These are phyloP conservation scores for Sciurus carolinensis DNA, from an alignment of 2,797 vertebrate genomes.

Conservation along the genomic window DNA sequence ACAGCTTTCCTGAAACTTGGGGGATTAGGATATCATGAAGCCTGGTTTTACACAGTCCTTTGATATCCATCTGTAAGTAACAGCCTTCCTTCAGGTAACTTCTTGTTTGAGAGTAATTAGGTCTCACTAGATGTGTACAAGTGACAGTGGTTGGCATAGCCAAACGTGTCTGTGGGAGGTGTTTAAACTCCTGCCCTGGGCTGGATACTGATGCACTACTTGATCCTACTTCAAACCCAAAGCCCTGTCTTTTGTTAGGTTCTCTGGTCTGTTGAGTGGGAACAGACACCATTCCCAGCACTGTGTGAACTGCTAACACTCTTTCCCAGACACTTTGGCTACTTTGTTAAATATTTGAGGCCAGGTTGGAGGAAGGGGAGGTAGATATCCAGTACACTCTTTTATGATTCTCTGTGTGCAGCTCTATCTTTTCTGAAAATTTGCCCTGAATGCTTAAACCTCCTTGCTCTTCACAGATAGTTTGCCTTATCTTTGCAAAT, in stretches of 20 bases:
- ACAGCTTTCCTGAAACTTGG: not conserved
- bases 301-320: not conserved
- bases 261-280: not conserved
- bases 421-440: not conserved
- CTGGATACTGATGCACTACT: no score
- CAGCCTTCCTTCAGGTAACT: not conserved
- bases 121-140: not conserved
- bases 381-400: not conserved
- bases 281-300: not conserved
- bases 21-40: not conserved
- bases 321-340: not conserved
- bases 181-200: no score
- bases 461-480: not conserved
- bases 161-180: no score
- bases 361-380: not conserved
- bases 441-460: not conserved
- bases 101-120: not conserved
- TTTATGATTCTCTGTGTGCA: not conserved
- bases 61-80: not conserved
- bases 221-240: not conserved
- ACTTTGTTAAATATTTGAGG: not conserved
- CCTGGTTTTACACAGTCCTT: not conserved
- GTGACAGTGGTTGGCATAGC: no score
- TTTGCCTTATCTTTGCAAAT: not conserved
- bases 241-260: not conserved